Conservation (phyloP, 2,113 vertebrate species). For the Cebidichthys violaceus region DNA sequence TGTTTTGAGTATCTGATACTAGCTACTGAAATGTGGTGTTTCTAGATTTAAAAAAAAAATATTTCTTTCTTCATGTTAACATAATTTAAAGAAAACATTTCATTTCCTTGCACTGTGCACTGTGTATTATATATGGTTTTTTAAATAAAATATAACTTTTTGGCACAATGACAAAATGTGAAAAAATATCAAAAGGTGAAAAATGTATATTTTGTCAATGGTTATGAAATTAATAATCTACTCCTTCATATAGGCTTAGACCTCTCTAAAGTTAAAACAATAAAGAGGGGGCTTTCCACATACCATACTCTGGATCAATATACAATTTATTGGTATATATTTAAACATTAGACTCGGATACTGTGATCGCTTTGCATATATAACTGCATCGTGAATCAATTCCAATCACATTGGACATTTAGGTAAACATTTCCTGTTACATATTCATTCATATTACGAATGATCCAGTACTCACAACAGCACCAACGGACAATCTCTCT, state of each 20-base stretch:
- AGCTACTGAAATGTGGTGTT: neutral
- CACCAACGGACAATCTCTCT: neutral
- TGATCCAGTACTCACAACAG: neutral
- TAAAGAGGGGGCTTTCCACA: neutral
- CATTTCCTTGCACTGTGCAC: neutral
- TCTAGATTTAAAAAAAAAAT: neutral
- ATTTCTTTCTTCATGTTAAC: neutral
- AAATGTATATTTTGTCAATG: neutral
- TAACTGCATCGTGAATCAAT: neutral
- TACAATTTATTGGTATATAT: neutral
- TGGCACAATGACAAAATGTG: neutral
- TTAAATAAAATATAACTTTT: neutral
- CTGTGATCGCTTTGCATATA: neutral
- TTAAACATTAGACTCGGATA: neutral
- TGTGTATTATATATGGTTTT: neutral
- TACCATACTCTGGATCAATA: neutral
- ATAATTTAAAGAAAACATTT: neutral
- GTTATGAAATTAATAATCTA: neutral
- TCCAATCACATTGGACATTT: neutral
- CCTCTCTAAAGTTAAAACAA: neutral
- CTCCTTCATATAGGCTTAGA: neutral
- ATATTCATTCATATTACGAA: neutral
- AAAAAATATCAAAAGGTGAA: neutral
- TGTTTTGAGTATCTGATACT: neutral
- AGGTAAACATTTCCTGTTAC: neutral